Percentiles rank a stretch among this genome's conserved stretches.
Conservation (phyloP, 1,140 invertebrate species). For the Cotesia typhae region DNA sequence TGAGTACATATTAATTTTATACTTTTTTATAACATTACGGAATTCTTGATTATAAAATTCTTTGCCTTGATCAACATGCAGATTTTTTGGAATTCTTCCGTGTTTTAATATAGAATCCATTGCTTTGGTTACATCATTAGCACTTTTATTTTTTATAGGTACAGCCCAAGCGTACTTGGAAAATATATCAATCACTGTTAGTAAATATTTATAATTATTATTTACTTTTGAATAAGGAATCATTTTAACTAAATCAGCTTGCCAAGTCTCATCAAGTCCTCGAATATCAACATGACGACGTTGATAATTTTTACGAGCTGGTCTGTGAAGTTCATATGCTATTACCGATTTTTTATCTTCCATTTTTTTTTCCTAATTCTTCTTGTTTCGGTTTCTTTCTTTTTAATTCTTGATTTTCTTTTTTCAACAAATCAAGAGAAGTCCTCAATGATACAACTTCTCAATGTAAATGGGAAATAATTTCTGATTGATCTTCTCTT, state of each 20-base stretch:
- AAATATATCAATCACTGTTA: not conserved
- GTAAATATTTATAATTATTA: not conserved
- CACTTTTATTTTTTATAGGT: not conserved
- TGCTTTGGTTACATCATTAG: not conserved
- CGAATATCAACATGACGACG: too few relatives aligned
- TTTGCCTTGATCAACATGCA: not conserved
- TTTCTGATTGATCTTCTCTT: not conserved
- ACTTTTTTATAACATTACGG: too few relatives aligned
- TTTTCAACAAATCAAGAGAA: not conserved
- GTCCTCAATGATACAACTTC: not conserved
- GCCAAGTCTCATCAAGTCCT: too few relatives aligned
- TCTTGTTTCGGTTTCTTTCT: too few relatives aligned
- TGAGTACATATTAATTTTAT: too few relatives aligned
- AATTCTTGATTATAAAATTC: too few relatives aligned
- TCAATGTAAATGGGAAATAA: not conserved
- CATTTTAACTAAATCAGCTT: conserved; percentile 18
- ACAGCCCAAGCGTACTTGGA: not conserved
- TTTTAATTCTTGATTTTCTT: too few relatives aligned
- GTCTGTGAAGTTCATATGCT: too few relatives aligned
- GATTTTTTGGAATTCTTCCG: not conserved
- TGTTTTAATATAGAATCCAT: not conserved
- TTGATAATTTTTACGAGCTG: too few relatives aligned
- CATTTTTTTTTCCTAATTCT: too few relatives aligned
- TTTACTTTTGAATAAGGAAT: conserved; percentile 1
- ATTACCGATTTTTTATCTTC: too few relatives aligned